Evolutionary conservation across 2,113 vertebrate species (phyloP).

Genomic region (Ictidomys tridecemlineatus): DNA sequence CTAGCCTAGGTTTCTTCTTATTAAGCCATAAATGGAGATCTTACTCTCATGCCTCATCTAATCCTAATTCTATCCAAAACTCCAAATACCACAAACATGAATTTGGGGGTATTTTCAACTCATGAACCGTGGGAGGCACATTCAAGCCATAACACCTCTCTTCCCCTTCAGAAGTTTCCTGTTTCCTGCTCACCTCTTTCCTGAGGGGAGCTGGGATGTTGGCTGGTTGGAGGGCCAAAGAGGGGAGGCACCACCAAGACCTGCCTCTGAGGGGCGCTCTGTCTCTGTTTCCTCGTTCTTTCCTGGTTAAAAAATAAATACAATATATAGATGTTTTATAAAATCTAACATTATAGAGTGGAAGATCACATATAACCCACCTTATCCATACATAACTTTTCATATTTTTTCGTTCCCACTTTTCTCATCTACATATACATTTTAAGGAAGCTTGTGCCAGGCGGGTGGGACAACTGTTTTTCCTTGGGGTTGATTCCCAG

Average conservation of each 20-base stretch:
- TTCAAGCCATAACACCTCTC: neutral
- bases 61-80: neutral
- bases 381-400: constrained; percentile 18
- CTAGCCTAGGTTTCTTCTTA: neutral
- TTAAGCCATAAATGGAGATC: neutral
- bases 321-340: neutral
- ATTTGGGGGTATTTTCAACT: neutral
- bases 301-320: neutral
- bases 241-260: neutral
- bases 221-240: rapidly evolving
- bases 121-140: neutral
- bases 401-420: neutral
- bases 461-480: no score
- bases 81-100: no score
- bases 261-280: no score
- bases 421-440: neutral
- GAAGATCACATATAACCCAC: neutral
- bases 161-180: neutral
- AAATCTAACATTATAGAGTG: neutral
- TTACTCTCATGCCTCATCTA: neutral
- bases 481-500: no score
- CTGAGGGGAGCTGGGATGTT: neutral
- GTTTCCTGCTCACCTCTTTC: neutral
- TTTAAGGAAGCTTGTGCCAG: no score
- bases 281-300: neutral